Conservation (phyloP, 2,797 vertebrate species). For the Bryconaethiops microstoma region DNA sequence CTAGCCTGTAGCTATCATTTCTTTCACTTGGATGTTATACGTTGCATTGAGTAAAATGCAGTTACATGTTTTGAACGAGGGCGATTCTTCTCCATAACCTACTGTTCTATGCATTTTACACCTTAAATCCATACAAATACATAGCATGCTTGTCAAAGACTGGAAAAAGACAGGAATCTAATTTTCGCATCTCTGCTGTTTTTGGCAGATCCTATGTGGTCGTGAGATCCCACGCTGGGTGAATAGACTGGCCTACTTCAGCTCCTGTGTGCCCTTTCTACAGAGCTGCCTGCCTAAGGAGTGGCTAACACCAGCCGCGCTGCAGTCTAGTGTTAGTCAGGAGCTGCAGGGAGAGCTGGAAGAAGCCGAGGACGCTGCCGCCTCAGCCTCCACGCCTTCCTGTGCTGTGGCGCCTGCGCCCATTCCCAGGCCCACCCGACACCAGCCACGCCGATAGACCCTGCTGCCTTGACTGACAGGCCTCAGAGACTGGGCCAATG, state of each 20-base stretch:
- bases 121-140: not conserved
- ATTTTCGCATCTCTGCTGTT: not conserved
- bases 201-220: conserved; percentile 92
- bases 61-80: too few relatives aligned
- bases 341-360: conserved; percentile 91
- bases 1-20: too few relatives aligned
- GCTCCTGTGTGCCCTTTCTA: conserved; percentile 97
- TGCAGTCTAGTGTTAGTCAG: conserved; percentile 97
- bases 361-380: conserved; percentile 92
- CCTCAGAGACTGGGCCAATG: conserved; percentile 48
- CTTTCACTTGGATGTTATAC: too few relatives aligned
- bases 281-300: conserved; percentile 99
- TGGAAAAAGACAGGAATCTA: conserved; percentile 18
- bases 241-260: conserved; percentile 98
- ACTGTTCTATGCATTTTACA: not conserved
- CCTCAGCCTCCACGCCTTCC: conserved; percentile 73
- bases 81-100: too few relatives aligned
- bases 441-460: conserved; percentile 71
- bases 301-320: conserved; percentile 96
- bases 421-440: conserved; percentile 83
- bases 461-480: conserved; percentile 46
- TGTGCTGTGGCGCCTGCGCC: conserved; percentile 67
- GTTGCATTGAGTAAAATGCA: too few relatives aligned
- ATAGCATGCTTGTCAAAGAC: not conserved
- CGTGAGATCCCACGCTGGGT: conserved; percentile 98